A percentile compares a stretch with the other conserved stretches of the same genome.
phyloP scores from a whole-genome alignment of 2,888 invertebrate species.

The Cacoxenus indagator region DNA sequence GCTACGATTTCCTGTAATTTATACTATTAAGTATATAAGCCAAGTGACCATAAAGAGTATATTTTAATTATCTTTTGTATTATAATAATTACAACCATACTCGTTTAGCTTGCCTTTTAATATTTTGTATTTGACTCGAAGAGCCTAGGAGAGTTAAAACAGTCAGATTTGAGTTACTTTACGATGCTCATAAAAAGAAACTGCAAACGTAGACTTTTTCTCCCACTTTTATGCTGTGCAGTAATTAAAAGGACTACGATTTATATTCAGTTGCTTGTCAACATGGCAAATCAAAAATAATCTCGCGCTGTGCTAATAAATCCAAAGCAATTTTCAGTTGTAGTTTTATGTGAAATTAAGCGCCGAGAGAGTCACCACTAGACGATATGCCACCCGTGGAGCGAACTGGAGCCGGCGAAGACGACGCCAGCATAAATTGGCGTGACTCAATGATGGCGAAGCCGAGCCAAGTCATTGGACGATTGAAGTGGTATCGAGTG shows the following conservation, averaged over 20 bases:
- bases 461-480: not conserved
- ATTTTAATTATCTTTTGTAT: no score
- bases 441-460: slow-evolving; percentile 5
- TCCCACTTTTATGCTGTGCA: no score
- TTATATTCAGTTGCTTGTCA: slow-evolving; percentile 12
- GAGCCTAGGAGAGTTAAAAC: not conserved
- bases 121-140: no score
- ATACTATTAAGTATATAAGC: no score
- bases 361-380: no score
- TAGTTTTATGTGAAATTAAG: slow-evolving; percentile 15
- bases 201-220: not conserved
- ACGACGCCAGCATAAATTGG: slow-evolving; percentile 7
- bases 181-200: slow-evolving; percentile 9
- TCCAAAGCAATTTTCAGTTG: slow-evolving; percentile 4
- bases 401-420: not conserved
- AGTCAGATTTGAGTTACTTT: not conserved
- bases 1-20: no score
- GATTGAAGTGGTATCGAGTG: not conserved
- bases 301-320: slow-evolving; percentile 1
- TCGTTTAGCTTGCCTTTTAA: no score
- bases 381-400: no score
- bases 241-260: no score
- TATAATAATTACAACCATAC: no score
- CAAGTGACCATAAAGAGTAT: no score
- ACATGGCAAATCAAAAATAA: not conserved